Evolutionary conservation across 2,797 vertebrate genomes (phyloP).

Genomic region (Oceanodroma leucorhoa): DNA sequence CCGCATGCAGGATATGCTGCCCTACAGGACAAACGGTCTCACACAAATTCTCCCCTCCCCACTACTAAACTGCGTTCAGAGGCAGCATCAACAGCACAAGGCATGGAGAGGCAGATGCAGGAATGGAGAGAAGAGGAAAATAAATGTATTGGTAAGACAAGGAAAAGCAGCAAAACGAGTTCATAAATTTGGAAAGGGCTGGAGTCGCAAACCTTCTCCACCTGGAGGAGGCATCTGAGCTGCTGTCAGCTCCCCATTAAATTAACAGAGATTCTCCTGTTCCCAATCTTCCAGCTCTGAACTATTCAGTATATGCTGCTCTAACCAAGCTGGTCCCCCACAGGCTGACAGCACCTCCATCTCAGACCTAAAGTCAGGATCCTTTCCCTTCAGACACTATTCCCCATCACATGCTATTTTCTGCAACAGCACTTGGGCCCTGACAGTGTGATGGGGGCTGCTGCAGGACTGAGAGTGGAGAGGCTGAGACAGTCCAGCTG

Average conservation of each 20-base stretch:
- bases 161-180: neutral
- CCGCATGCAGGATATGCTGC: neutral
- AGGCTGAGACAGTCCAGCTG: neutral
- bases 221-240: neutral
- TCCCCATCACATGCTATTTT: neutral
- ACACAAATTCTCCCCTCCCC: neutral
- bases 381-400: neutral
- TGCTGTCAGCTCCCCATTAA: neutral
- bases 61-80: neutral
- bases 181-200: neutral
- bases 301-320: neutral
- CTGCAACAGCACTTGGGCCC: neutral
- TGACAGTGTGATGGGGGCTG: neutral
- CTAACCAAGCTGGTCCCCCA: neutral
- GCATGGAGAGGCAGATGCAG: neutral
- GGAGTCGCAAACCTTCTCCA: neutral
- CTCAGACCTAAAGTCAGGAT: neutral
- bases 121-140: neutral
- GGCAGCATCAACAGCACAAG: neutral
- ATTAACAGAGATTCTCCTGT: neutral
- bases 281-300: neutral
- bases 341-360: neutral
- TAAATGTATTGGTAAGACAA: neutral
- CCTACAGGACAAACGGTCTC: neutral
- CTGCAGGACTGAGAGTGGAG: neutral